phyloP scores from a whole-genome alignment of 2,113 vertebrate species.

The Oreocharis arfaki region DNA sequence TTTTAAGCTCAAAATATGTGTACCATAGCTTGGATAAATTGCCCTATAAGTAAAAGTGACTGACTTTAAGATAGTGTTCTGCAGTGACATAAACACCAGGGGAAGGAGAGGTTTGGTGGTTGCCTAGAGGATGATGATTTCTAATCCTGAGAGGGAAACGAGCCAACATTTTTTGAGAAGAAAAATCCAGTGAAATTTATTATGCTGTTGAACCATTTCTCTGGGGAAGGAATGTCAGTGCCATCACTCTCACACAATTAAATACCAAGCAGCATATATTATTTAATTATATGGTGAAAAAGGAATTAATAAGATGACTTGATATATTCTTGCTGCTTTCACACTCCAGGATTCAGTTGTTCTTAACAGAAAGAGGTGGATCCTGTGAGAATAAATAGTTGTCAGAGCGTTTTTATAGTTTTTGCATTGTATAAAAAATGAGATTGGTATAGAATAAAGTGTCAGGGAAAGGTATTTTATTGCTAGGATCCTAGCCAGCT shows the following conservation, averaged over 20 bases:
- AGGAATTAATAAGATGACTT: neutral
- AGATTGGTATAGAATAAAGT: neutral
- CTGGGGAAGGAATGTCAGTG: neutral
- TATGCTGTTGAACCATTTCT: neutral
- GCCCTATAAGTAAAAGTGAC: neutral
- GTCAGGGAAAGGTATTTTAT: neutral
- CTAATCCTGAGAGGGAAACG: neutral
- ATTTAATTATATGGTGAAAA: neutral
- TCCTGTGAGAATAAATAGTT: neutral
- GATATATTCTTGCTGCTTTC: neutral
- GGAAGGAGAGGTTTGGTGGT: neutral
- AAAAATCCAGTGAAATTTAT: constrained; percentile 3
- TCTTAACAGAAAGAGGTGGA: neutral
- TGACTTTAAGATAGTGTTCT: neutral
- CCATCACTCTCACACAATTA: neutral
- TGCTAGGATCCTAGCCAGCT: neutral
- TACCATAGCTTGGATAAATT: neutral
- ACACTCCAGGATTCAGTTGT: neutral
- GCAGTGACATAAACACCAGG: neutral
- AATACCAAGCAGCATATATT: neutral
- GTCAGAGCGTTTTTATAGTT: neutral
- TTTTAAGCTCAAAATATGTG: neutral
- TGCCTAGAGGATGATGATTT: neutral
- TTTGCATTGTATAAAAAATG: neutral
- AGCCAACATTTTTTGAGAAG: neutral